These are phyloP conservation scores for Stichopus horrens DNA, from an alignment of 53 echinoderm and acorn worm genomes.

Conservation along the genomic window DNA sequence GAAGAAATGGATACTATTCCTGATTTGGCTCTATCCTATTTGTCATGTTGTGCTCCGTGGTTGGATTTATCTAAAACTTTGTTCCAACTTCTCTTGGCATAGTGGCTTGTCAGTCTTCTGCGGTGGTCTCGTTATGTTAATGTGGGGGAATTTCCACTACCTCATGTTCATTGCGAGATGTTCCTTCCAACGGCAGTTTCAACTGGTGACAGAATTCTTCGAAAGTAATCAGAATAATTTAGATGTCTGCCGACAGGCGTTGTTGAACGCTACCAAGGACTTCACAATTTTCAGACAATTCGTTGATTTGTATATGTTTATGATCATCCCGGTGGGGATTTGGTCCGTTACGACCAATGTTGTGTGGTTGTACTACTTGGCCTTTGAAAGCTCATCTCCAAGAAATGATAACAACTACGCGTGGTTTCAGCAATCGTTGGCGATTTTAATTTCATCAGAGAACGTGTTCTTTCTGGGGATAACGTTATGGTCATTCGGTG, in stretches of 20 bases:
- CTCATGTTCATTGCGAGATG: conserved; percentile 61
- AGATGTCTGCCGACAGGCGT: conserved; percentile 61
- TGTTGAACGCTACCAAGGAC: conserved; percentile 55
- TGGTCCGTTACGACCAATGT: conserved; percentile 69
- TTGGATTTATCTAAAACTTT: conserved; percentile 39
- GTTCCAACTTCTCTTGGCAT: conserved; percentile 20
- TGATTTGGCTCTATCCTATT: conserved; percentile 36
- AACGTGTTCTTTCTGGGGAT: conserved; percentile 52
- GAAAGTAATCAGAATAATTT: conserved; percentile 54
- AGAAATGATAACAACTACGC: neutral
- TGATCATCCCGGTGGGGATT: conserved; percentile 53
- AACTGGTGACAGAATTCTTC: conserved; percentile 59
- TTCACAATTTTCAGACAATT: conserved; percentile 59
- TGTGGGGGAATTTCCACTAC: conserved; percentile 74
- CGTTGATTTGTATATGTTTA: conserved; percentile 61
- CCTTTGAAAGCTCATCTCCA: conserved; percentile 11
- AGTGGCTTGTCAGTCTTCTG: conserved; percentile 52
- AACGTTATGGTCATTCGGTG: conserved; percentile 65
- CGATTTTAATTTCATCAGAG: conserved; percentile 66
- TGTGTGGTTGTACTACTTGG: conserved; percentile 59
- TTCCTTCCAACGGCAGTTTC: conserved; percentile 68
- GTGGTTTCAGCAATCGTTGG: conserved; percentile 35
- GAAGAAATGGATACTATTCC: conserved; percentile 34
- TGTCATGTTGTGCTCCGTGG: conserved; percentile 47
- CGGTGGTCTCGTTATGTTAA: conserved; percentile 36